These are phyloP conservation scores for Nomia melanderi DNA, from an alignment of 1,140 invertebrate species.

Conservation along the genomic window DNA sequence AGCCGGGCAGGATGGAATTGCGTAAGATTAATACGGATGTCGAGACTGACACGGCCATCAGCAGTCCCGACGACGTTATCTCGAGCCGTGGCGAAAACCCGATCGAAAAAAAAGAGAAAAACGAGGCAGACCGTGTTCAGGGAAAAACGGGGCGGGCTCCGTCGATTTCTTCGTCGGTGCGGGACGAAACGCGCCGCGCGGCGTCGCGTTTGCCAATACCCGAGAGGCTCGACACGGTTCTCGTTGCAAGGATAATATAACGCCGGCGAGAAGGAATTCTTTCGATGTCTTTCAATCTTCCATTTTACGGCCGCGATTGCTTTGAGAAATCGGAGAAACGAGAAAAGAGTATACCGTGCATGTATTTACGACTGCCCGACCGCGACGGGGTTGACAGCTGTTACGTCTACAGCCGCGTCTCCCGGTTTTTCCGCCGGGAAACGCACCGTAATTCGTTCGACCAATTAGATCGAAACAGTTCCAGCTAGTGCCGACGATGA, in stretches of 20 bases:
- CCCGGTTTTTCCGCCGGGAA: too few relatives aligned
- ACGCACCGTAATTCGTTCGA: background rate
- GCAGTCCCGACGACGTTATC: constrained; percentile 68
- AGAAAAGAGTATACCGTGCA: too few relatives aligned
- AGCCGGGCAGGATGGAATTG: constrained; percentile 60
- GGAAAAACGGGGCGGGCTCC: background rate
- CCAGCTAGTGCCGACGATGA: background rate
- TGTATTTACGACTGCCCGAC: too few relatives aligned
- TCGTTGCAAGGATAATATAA: background rate
- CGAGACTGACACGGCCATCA: constrained; percentile 73
- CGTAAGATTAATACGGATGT: constrained; percentile 74
- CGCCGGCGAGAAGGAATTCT: background rate
- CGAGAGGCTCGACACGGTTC: background rate
- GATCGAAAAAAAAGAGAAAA: constrained; percentile 27
- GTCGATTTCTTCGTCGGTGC: background rate
- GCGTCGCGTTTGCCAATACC: background rate
- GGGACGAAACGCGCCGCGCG: background rate
- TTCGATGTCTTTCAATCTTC: background rate
- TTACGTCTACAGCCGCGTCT: too few relatives aligned
- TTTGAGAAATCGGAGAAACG: background rate
- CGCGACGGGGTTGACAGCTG: too few relatives aligned
- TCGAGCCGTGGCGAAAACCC: constrained; percentile 39
- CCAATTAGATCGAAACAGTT: background rate
- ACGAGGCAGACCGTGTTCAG: background rate
- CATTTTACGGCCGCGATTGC: background rate